Evolutionary conservation across 1,140 invertebrate species (phyloP).

Genomic region (Drosophila guanche): DNA sequence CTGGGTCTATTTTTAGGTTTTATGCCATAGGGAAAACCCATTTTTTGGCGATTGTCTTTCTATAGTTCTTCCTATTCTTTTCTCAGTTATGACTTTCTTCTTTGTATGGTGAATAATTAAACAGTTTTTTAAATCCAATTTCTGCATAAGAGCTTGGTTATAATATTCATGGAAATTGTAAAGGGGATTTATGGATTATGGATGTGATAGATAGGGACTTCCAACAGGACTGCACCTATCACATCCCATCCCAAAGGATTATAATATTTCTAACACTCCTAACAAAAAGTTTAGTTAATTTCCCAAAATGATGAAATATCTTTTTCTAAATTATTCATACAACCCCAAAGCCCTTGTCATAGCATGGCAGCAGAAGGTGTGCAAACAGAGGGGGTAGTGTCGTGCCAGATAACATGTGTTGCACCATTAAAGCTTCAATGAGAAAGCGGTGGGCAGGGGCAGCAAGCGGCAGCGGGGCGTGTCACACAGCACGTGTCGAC

Average conservation of each 20-base stretch:
- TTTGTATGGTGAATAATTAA: conserved; percentile 50
- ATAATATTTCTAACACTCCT: not conserved
- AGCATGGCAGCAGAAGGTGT: not conserved
- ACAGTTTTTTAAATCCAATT: conserved; percentile 47
- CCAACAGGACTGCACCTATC: conserved; percentile 1
- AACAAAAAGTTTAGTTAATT: conserved; percentile 5
- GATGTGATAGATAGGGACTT: not conserved
- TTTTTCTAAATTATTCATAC: conserved; percentile 14
- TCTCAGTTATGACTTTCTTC: not conserved
- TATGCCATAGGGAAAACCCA: conserved; percentile 6
- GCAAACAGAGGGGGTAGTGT: not conserved
- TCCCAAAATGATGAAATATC: conserved; percentile 14
- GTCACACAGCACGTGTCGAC: conserved; percentile 48
- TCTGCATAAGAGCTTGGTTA: conserved; percentile 42
- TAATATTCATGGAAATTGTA: conserved; percentile 44
- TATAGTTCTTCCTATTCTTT: no score
- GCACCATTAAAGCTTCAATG: conserved; percentile 13
- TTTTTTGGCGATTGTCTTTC: conserved; percentile 2
- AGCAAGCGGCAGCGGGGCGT: conserved; percentile 13
- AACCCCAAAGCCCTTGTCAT: conserved; percentile 5
- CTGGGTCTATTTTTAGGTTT: conserved; percentile 57
- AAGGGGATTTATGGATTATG: conserved; percentile 28
- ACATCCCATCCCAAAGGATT: conserved; percentile 3
- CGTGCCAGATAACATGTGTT: conserved; percentile 46
- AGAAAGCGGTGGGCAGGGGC: conserved; percentile 2